Evolutionary conservation across 2,888 invertebrate species (phyloP).

Genomic region (Prosopocoilus inquinatus): DNA sequence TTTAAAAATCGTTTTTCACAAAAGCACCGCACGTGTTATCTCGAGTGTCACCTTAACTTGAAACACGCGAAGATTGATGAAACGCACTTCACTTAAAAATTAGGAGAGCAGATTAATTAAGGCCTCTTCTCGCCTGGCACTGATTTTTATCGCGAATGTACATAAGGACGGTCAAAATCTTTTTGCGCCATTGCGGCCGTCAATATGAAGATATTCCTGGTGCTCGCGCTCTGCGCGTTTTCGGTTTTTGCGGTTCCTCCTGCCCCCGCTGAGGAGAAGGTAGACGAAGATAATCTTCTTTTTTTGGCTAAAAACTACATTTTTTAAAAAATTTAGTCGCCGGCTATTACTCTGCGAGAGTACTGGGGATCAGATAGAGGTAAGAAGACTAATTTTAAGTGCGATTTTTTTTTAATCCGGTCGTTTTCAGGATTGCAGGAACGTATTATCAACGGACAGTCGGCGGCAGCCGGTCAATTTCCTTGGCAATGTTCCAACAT

Average conservation of each 20-base stretch:
- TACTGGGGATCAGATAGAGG: background rate
- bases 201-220: conserved; percentile 9
- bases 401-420: background rate
- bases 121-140: too few species aligned
- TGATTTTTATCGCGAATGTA: too few species aligned
- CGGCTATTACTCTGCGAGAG: conserved; percentile 6
- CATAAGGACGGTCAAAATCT: too few species aligned
- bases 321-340: background rate
- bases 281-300: background rate
- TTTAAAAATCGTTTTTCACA: too few species aligned
- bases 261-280: background rate
- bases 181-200: too few species aligned
- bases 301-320: too few species aligned
- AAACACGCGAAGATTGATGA: too few species aligned
- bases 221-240: conserved; percentile 2
- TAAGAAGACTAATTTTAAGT: background rate
- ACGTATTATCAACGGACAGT: conserved; percentile 33
- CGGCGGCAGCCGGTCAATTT: conserved; percentile 35
- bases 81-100: too few species aligned
- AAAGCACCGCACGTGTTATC: too few species aligned
- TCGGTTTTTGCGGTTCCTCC: conserved; percentile 1
- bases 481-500: conserved; percentile 31
- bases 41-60: too few species aligned
- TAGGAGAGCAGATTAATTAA: too few species aligned
- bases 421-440: background rate